phyloP scores from a whole-genome alignment of 2,888 invertebrate genomes.

The Anorthoa munda region DNA sequence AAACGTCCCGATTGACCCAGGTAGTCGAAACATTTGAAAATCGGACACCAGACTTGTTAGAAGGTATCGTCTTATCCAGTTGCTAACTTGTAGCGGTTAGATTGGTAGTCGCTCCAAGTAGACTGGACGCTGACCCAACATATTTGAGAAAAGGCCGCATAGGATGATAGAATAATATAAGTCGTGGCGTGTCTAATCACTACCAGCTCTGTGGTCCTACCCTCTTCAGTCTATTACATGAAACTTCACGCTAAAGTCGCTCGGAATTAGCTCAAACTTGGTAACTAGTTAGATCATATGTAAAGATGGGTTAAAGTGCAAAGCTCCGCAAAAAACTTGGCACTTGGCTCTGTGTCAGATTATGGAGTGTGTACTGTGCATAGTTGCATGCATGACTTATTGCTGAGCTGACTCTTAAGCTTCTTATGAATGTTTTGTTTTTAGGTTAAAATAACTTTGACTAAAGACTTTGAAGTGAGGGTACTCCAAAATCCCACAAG shows the following conservation, averaged over 20 bases:
- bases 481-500: no score
- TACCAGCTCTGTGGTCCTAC: neutral
- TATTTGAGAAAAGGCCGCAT: neutral
- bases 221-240: slow-evolving; percentile 22
- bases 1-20: no score
- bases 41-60: neutral
- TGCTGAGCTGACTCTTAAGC: neutral
- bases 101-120: neutral
- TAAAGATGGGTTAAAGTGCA: slow-evolving; percentile 17
- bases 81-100: neutral
- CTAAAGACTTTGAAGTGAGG: neutral
- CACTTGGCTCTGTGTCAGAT: slow-evolving; percentile 18
- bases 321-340: slow-evolving; percentile 44
- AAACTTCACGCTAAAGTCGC: slow-evolving; percentile 45
- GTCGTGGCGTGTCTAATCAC: no score
- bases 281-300: slow-evolving; percentile 37
- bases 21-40: neutral
- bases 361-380: neutral
- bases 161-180: neutral
- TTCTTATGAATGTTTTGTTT: neutral
- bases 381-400: slow-evolving; percentile 4
- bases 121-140: neutral
- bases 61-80: neutral
- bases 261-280: slow-evolving; percentile 56
- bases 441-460: neutral